These are phyloP conservation scores for Eutrigla gurnardus DNA, from an alignment of 2,797 vertebrate genomes.

Conservation along the genomic window DNA sequence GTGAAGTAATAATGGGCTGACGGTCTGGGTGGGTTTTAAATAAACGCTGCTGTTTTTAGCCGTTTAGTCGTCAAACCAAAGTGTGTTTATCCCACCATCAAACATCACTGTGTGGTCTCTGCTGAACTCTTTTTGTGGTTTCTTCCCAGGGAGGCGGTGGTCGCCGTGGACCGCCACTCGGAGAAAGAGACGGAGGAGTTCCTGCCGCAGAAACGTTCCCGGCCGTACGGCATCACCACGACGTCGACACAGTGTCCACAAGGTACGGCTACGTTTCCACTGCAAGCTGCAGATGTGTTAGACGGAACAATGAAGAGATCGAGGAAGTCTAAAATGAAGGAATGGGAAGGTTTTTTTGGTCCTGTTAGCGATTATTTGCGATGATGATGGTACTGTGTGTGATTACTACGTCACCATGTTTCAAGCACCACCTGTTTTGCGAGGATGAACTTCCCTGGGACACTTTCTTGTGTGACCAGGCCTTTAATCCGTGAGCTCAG, in stretches of 20 bases:
- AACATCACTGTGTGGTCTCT: not conserved
- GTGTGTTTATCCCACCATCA: conserved; percentile 18
- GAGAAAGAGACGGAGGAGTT: conserved; percentile 87
- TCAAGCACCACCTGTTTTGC: not conserved
- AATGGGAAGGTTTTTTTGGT: too few species aligned
- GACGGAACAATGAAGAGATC: not conserved
- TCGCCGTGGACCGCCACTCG: conserved; percentile 84
- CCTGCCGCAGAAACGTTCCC: conserved; percentile 90
- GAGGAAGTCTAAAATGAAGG: not conserved
- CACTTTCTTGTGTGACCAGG: too few species aligned
- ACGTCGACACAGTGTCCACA: conserved; percentile 44
- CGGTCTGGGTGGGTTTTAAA: not conserved
- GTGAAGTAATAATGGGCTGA: too few species aligned
- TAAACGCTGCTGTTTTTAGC: not conserved
- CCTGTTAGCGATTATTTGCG: too few species aligned
- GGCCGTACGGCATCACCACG: conserved; percentile 90
- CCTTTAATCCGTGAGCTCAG: not conserved
- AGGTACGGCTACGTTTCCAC: conserved; percentile 31
- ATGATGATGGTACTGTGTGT: not conserved
- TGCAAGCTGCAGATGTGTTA: not conserved
- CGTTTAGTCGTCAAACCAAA: conserved; percentile 15
- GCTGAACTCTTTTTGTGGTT: not conserved
- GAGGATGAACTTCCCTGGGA: too few species aligned
- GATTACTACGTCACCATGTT: too few species aligned
- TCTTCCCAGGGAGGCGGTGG: conserved; percentile 87